Base-by-base conservation (phyloP, 2,797 vertebrate genomes). In the Arrhamphus sclerolepis region DNA sequence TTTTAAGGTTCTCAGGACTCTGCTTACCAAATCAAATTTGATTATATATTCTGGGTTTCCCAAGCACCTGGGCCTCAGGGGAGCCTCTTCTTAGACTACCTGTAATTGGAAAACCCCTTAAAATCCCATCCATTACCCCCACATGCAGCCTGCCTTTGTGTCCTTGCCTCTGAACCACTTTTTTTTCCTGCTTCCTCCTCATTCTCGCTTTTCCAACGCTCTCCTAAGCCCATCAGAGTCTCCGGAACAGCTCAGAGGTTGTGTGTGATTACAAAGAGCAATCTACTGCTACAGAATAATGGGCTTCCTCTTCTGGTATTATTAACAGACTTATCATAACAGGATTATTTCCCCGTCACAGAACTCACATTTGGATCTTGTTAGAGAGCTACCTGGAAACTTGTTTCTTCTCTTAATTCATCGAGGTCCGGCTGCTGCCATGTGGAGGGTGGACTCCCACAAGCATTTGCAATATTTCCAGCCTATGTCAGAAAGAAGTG, bases 251-350 rank as follows among this genome's bases (percentile, higher is more conserved):
- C 79, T 87, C 19, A 10, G 46, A 70, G 75, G 70, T 78, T 83
- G 69, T 28, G 41, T 83, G 73, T 56, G 74, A 83, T 81, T 77
- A 58, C 59, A 24, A 73, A 29, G 49, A 52, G 42, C 4, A 57
- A 87, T 82, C 72, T 73, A 38, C 71, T 66, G 59, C 75, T 58
- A 70, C 34, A 38, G 66, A 83, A 89, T 85, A 89, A 89, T 77
- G 61, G 51, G 62, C 64, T 82, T 84, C 78, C 73, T 82, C 68
- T 83, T 56, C 60, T 42, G 68, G 42, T 28, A 7, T 76, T 87
- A 84, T 84, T 80, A 87, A 83, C 78, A 64, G 78, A 80, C 46
- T 87, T 83, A 81, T 84, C 72, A 85, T 86, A 86, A 89, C 53
- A 16, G 69, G 89, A 89, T 91, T 90, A 88, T 78, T 78, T 70